Evolutionary conservation across 92 coral and sea anemone species (phyloP), one percentile per base, ranked within the genome.

Genomic region (Porites evermanni): DNA sequence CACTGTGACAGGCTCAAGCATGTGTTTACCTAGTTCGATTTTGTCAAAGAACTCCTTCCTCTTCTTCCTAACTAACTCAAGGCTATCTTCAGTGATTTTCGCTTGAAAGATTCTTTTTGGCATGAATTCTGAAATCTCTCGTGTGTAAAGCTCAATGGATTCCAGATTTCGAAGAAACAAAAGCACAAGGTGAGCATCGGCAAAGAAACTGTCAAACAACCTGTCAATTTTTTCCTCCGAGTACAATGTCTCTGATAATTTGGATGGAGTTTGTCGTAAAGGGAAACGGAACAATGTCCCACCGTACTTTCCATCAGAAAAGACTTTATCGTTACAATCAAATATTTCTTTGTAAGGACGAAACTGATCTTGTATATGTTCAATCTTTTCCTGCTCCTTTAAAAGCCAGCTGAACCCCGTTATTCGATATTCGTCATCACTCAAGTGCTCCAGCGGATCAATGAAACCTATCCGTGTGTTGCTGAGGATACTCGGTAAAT

Each of bases 231-330:
- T 94, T 60, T 88, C 89, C 29, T 79, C 85, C 12, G 95, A 89
- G 83, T 94, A 94, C 53, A 81, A 14, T 4, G 92, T 89, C 52
- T 77, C 76, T 7, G 97, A 94, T n/a, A 94, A 76, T 47, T 89
- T 75, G 3, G 98, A 92, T 0, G 94, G 86, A 10, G 23, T 53
- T 44, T 79, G 64, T 12, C 98, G 89, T 70, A 94, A 77, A 7
- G 98, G 98, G 67, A 94, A 94, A 68, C 98, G 95, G 79, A 94
- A 94, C 32, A 94, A 83, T 17, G 98, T 94, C 64, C 94, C 94
- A 11, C 89, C 72, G 82, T 92, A 94, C 16, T 58, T 53, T 26
- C 87, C 92, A n/a, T 70, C 53, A 24, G 26, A 17, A 51, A 91
- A 80, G 14, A 79, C 73, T 2, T 84, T 85, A 12, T 88, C 87